Conservation (phyloP, 2,797 vertebrate genomes). For the Rhinogobio ventralis region DNA sequence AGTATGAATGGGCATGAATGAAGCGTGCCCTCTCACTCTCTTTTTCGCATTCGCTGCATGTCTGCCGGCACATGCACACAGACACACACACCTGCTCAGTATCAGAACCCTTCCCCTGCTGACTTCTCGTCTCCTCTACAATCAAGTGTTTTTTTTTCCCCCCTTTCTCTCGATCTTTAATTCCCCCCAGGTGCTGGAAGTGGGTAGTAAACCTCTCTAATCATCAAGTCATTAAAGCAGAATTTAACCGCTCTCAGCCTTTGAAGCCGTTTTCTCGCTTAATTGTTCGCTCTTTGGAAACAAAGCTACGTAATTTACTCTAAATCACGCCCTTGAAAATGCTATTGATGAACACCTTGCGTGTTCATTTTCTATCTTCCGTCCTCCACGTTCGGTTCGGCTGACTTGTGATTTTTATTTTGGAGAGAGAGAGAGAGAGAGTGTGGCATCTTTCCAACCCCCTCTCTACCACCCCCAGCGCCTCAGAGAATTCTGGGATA, state of each 20-base stretch:
- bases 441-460: conserved; percentile 42
- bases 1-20: conserved; percentile 68
- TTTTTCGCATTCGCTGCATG: background rate
- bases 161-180: conserved; percentile 61
- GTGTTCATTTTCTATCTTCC: conserved; percentile 18
- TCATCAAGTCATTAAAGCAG: conserved; percentile 44
- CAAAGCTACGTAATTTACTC: conserved; percentile 43
- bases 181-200: conserved; percentile 49
- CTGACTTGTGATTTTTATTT: conserved; percentile 38
- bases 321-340: conserved; percentile 35
- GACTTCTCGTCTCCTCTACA: conserved; percentile 60
- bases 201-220: conserved; percentile 44
- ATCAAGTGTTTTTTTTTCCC: conserved; percentile 66
- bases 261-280: conserved; percentile 42
- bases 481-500: conserved; percentile 78
- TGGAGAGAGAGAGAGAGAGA: conserved; percentile 7
- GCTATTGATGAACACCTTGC: conserved; percentile 37
- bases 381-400: conserved; percentile 27
- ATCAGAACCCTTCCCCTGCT: conserved; percentile 30
- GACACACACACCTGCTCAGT: conserved; percentile 25
- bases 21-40: conserved; percentile 60
- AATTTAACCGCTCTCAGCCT: conserved; percentile 39
- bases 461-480: conserved; percentile 39
- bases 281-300: conserved; percentile 48
- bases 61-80: conserved; percentile 4